phyloP scores from a whole-genome alignment of 2,797 vertebrate genomes.

The Luscinia luscinia region DNA sequence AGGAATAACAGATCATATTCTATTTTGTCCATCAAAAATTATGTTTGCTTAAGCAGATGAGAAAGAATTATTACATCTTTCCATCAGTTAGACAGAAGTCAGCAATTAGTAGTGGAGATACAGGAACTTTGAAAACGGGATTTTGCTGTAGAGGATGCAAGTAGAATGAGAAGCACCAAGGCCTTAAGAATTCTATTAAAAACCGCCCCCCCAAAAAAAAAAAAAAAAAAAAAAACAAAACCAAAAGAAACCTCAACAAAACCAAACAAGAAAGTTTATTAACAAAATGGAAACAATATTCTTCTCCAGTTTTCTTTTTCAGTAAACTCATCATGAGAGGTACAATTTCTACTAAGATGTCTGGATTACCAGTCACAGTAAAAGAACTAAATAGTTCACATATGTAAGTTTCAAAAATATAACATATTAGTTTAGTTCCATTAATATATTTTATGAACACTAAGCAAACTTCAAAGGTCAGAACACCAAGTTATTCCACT shows the following conservation, averaged over 20 bases:
- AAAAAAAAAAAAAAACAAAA: too few species aligned
- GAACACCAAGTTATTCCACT: not conserved
- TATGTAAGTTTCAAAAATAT: not conserved
- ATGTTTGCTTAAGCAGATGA: not conserved
- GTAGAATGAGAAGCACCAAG: not conserved
- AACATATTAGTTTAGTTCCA: not conserved
- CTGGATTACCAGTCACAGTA: not conserved
- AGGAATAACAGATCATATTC: slow-evolving; percentile 34
- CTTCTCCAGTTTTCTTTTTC: not conserved
- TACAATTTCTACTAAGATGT: not conserved
- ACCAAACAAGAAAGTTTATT: not conserved
- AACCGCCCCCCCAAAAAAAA: not conserved
- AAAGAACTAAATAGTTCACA: not conserved
- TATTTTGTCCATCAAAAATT: slow-evolving; percentile 29
- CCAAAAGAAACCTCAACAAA: not conserved
- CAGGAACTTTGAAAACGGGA: not conserved
- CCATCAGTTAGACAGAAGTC: not conserved
- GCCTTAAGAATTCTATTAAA: not conserved
- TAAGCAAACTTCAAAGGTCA: not conserved
- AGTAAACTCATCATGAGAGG: not conserved
- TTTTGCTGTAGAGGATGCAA: not conserved
- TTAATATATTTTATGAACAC: not conserved
- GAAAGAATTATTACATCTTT: slow-evolving; percentile 4
- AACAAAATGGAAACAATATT: not conserved
- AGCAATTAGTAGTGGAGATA: not conserved